Percentiles rank a stretch among this genome's conserved stretches.
Conservation (phyloP, 2,888 invertebrate species). For the Volucella zonaria region DNA sequence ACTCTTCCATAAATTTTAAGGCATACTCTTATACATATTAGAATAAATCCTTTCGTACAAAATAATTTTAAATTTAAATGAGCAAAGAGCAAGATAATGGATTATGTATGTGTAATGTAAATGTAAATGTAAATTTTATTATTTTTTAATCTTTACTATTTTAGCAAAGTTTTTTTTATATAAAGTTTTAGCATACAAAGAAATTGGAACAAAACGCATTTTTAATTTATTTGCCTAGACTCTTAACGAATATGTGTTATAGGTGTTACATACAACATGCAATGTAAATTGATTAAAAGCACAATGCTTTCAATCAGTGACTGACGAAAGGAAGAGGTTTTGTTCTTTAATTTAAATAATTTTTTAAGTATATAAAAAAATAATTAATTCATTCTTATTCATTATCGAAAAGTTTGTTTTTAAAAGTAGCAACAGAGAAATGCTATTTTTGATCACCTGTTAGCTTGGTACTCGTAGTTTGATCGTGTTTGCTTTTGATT, state of each 20-base stretch:
- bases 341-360: no score
- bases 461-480: no score
- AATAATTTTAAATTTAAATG: slow-evolving; percentile 65
- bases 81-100: slow-evolving; percentile 3
- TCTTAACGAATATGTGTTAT: neutral
- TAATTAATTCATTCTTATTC: no score
- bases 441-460: no score
- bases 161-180: slow-evolving; percentile 61
- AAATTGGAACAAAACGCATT: slow-evolving; percentile 64
- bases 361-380: no score
- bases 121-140: slow-evolving; percentile 45
- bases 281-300: no score
- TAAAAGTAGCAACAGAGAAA: no score
- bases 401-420: no score
- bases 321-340: no score
- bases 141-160: slow-evolving; percentile 64
- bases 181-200: slow-evolving; percentile 74
- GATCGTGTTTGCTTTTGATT: no score
- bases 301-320: no score
- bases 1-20: slow-evolving; percentile 74
- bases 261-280: no score
- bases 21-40: slow-evolving; percentile 79
- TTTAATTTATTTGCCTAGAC: slow-evolving; percentile 45
- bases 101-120: neutral
- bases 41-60: slow-evolving; percentile 76